Base-by-base conservation (phyloP, 2,797 vertebrate species). In the Sus cebifrons region DNA sequence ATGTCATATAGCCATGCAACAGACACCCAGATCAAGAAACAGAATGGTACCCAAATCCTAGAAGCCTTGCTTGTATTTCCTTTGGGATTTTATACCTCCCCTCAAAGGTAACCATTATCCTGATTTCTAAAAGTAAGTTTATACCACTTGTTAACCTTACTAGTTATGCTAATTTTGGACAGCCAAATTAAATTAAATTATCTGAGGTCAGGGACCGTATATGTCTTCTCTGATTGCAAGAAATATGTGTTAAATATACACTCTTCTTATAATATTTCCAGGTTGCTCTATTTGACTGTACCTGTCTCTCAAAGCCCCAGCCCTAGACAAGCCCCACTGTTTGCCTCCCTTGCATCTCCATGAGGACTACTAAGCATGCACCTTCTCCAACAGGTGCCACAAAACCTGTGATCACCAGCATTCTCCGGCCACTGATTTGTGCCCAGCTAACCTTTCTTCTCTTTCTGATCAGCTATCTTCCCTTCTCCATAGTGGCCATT, bases 111-210 rank as follows among this genome's bases (percentile, higher is more conserved):
- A 44, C 21, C 40, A 73, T 8, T 86, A 27, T 21, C 4, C 52
- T 87, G 29, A 91, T 18, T 79, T 88, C 11, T 44, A 74, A 60
- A 89, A 91, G 54, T 23, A 95, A 68, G 0, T 89, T 79, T 77
- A 78, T 65, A 78, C 23, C 32, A 56, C 3, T 70, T 62, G 8
- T 65, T 83, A 95, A 84, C 6, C 58, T 82, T 58, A 78, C 60
- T 64, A 13, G 87, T 77, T 93, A 6, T 78, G 13, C 20, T 79
- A 52, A 64, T 93, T 90, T 91, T 18, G 18, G 54, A 65, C 32
- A 93, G 23, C 5, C 27, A 94, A 91, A 68, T 89, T 27, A 86
- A 85, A 65, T 73, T 74, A 85, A 83, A 14, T 71, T 74, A 82
- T 54, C 94, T 94, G 18, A 85, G 27, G n/a, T 52, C 54, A 79